Conservation (phyloP, 2,113 vertebrate genomes). For the Carassius gibelio region DNA sequence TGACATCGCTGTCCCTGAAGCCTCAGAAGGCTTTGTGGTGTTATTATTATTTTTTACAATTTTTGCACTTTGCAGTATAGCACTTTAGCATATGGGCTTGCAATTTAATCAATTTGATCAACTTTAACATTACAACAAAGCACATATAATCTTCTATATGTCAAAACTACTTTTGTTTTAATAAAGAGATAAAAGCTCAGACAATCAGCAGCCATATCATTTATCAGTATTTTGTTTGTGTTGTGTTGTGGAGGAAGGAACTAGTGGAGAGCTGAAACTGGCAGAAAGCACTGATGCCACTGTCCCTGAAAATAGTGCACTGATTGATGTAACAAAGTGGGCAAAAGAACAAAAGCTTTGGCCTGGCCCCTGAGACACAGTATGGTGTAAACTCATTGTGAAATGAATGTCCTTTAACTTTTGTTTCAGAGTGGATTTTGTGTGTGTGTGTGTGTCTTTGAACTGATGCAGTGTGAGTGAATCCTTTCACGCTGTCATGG, state of each 20-base stretch:
- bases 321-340: slow-evolving; percentile 47
- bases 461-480: slow-evolving; percentile 35
- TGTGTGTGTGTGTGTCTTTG: slow-evolving; percentile 41
- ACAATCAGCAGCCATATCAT: background rate
- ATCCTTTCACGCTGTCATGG: slow-evolving; percentile 25
- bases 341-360: slow-evolving; percentile 49
- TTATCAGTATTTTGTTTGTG: background rate
- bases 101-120: background rate
- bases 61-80: background rate
- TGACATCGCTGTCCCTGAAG: no score
- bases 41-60: no score
- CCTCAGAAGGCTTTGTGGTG: no score
- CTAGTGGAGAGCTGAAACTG: background rate
- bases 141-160: background rate
- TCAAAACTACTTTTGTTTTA: background rate
- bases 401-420: slow-evolving; percentile 49
- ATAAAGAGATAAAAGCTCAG: background rate
- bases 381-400: slow-evolving; percentile 50
- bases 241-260: background rate
- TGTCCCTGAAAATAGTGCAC: slow-evolving; percentile 13
- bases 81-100: background rate
- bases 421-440: slow-evolving; percentile 23
- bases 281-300: background rate
- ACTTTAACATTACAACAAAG: background rate
- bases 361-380: slow-evolving; percentile 48